Evolutionary conservation across 2,797 vertebrate species (phyloP).

Genomic region (Craterocephalus amniculus): DNA sequence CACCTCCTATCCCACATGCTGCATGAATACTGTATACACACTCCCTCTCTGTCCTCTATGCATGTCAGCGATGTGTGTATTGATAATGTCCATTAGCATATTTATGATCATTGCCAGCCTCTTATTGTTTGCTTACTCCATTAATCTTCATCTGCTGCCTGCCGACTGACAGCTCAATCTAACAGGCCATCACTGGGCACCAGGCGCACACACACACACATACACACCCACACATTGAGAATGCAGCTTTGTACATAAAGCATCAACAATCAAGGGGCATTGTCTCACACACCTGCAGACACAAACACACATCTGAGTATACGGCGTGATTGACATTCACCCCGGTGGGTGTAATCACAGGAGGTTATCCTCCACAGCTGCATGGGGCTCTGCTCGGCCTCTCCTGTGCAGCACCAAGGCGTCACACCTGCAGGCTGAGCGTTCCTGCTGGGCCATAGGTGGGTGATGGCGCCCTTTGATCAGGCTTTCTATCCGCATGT

Average conservation of each 20-base stretch:
- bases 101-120: constrained; percentile 99
- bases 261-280: constrained; percentile 81
- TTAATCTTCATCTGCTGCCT: constrained; percentile 99
- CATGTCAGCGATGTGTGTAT: constrained; percentile 79
- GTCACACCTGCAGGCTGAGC: constrained; percentile 71
- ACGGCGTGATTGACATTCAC: constrained; percentile 91
- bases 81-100: constrained; percentile 99
- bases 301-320: constrained; percentile 52
- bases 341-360: constrained; percentile 92
- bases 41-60: constrained; percentile 28
- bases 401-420: constrained; percentile 73
- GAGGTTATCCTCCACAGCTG: constrained; percentile 93
- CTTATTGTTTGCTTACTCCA: constrained; percentile 97
- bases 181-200: constrained; percentile 92
- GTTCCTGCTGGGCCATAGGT: constrained; percentile 82
- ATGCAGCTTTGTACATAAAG: constrained; percentile 65
- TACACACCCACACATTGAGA: constrained; percentile 26
- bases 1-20: constrained; percentile 81
- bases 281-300: constrained; percentile 82
- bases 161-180: constrained; percentile 99
- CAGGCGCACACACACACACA: constrained; percentile 74
- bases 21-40: constrained; percentile 57
- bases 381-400: constrained; percentile 84
- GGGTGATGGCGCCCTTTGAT: constrained; percentile 88
- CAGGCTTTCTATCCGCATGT: constrained; percentile 69